Conservation (phyloP, 2,888 invertebrate genomes). For the Catocala nupta region DNA sequence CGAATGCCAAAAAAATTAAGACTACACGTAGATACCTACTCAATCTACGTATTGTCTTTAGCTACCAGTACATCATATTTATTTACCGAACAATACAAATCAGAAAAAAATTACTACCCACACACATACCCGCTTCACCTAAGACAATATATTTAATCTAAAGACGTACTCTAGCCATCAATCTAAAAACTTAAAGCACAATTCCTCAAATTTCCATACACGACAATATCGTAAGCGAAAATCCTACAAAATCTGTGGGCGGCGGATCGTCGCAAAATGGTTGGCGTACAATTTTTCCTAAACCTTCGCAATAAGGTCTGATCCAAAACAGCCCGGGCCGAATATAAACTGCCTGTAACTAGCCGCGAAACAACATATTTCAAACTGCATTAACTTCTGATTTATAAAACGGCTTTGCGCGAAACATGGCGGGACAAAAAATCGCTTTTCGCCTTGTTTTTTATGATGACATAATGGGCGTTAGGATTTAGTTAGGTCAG, state of each 20-base stretch:
- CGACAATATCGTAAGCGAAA: slow-evolving; percentile 23
- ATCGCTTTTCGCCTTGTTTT: slow-evolving; percentile 55
- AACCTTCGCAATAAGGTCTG: slow-evolving; percentile 53
- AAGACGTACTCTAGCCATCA: too few species aligned
- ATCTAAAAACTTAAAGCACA: slow-evolving; percentile 19
- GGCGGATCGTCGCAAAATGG: slow-evolving; percentile 29
- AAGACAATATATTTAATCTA: too few species aligned
- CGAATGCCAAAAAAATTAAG: too few species aligned
- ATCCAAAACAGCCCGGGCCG: slow-evolving; percentile 50
- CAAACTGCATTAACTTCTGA: slow-evolving; percentile 74
- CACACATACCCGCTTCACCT: too few species aligned
- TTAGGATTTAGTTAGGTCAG: slow-evolving; percentile 53
- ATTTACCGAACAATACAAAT: too few species aligned
- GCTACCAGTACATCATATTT: too few species aligned
- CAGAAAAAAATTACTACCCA: too few species aligned
- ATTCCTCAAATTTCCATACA: slow-evolving; percentile 18
- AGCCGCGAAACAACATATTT: slow-evolving; percentile 69
- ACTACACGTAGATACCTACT: too few species aligned
- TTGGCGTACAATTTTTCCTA: slow-evolving; percentile 58
- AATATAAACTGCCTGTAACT: slow-evolving; percentile 77
- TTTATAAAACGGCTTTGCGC: slow-evolving; percentile 69
- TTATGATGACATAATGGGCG: slow-evolving; percentile 57
- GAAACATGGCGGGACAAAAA: slow-evolving; percentile 57
- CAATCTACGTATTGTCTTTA: too few species aligned
- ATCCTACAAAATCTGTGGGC: slow-evolving; percentile 17